phyloP scores from a whole-genome alignment of 2,888 invertebrate genomes.

The Coecobrya sp. region DNA sequence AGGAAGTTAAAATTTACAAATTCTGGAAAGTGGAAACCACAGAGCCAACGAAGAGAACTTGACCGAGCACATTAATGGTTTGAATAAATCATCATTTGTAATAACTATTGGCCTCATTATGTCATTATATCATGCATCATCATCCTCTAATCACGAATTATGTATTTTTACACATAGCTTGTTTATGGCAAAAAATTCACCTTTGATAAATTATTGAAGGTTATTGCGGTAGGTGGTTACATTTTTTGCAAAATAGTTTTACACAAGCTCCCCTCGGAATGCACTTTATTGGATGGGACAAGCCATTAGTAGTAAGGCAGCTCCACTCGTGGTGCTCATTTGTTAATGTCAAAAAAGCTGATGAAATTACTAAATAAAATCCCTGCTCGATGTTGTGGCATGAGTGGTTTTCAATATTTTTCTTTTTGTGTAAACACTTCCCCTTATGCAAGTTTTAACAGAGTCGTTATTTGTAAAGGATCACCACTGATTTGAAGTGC shows the following conservation, averaged over 20 bases:
- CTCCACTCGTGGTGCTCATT: not conserved
- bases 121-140: conserved; percentile 50
- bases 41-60: conserved; percentile 28
- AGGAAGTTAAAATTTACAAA: not conserved
- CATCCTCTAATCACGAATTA: not conserved
- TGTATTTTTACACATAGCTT: not conserved
- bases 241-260: not conserved
- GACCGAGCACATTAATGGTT: not conserved
- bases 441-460: conserved; percentile 25
- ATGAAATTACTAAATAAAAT: not conserved
- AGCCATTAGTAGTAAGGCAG: not conserved
- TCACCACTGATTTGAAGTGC: not conserved
- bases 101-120: conserved; percentile 63
- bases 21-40: conserved; percentile 46
- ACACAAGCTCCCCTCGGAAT: not conserved
- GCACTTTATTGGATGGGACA: not conserved
- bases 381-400: not conserved
- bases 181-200: not conserved
- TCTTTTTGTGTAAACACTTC: not conserved
- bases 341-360: conserved; percentile 1
- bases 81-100: conserved; percentile 38
- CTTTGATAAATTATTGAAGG: conserved; percentile 41
- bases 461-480: not conserved
- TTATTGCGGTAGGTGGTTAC: conserved; percentile 54
- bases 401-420: not conserved